These are phyloP conservation scores for Dasyornis broadbenti DNA, from an alignment of 2,113 vertebrate genomes.

Conservation along the genomic window DNA sequence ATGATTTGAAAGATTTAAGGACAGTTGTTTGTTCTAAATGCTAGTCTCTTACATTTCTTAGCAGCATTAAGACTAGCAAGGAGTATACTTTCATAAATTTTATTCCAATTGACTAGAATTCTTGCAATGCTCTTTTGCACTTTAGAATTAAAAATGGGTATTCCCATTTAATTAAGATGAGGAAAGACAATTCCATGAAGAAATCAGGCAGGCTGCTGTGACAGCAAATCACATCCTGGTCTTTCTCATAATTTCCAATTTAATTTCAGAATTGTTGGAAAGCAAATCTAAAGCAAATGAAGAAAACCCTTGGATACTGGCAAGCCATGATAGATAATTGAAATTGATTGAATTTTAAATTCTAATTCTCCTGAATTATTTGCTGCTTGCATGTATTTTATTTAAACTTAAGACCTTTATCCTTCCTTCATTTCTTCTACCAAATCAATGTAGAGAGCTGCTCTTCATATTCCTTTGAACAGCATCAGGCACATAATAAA, in stretches of 20 bases:
- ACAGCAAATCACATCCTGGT: not conserved
- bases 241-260: not conserved
- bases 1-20: not conserved
- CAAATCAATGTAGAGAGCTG: not conserved
- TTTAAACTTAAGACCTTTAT: not conserved
- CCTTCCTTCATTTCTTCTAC: not conserved
- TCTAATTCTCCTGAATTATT: not conserved
- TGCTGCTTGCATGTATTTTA: not conserved
- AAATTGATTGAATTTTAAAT: not conserved
- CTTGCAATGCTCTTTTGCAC: not conserved
- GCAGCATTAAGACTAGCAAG: not conserved
- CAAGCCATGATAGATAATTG: not conserved
- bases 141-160: not conserved
- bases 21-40: not conserved
- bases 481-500: not conserved
- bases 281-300: not conserved
- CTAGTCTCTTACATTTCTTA: not conserved
- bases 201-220: not conserved
- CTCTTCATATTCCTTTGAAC: not conserved
- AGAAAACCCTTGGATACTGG: not conserved
- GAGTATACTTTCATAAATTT: not conserved
- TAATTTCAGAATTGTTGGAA: not conserved
- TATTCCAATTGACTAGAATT: not conserved
- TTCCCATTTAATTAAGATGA: not conserved
- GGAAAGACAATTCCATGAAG: not conserved